Conservation (phyloP, 2,113 vertebrate genomes). For the Tilapia sparmanii region DNA sequence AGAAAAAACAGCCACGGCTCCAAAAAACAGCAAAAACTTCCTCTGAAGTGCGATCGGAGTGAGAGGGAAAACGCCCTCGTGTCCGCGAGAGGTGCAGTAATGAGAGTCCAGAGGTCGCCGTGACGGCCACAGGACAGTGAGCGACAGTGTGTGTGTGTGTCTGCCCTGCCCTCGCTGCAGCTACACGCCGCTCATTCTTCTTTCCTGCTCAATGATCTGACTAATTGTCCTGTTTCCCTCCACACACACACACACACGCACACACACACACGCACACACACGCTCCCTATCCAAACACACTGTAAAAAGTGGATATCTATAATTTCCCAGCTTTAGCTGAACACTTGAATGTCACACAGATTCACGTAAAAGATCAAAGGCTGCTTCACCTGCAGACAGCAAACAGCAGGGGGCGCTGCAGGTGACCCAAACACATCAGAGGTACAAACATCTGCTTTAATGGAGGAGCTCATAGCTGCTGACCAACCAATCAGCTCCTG, state of each 20-base stretch:
- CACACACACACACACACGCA: neutral
- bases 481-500: neutral
- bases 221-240: neutral
- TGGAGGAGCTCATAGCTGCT: neutral
- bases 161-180: neutral
- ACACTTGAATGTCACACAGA: neutral
- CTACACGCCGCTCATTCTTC: neutral
- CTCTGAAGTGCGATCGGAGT: neutral
- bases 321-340: neutral
- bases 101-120: conserved; percentile 43
- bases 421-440: neutral
- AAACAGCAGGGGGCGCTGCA: neutral
- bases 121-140: neutral
- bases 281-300: neutral
- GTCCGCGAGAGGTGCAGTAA: neutral
- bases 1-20: neutral
- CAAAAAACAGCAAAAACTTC: neutral
- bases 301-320: neutral
- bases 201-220: neutral
- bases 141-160: neutral
- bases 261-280: neutral
- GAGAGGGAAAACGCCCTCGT: neutral
- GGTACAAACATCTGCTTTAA: neutral
- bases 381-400: neutral
- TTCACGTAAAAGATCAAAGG: neutral